Percentiles rank a stretch among this genome's conserved stretches.
Conservation (phyloP, 2,888 invertebrate species). For the Stomorhina lunata region DNA sequence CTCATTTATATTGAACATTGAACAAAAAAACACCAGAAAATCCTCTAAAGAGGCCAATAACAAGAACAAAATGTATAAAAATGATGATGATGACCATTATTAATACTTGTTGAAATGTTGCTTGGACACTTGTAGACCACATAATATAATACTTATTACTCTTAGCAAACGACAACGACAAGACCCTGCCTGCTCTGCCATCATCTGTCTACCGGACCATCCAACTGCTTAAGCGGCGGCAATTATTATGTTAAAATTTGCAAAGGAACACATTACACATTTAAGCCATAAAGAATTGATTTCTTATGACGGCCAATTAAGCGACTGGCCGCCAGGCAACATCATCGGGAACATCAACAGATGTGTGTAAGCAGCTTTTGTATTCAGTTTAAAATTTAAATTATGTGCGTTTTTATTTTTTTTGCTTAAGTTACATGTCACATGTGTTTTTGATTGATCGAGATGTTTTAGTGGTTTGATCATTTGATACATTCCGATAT, state of each 20-base stretch:
- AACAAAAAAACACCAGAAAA: not conserved
- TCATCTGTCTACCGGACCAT: conserved; percentile 51
- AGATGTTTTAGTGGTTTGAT: conserved; percentile 16
- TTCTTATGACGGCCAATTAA: conserved; percentile 64
- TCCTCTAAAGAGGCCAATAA: conserved; percentile 10
- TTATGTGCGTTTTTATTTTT: conserved; percentile 5
- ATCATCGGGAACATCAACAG: conserved; percentile 22
- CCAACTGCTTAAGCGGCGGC: conserved; percentile 54
- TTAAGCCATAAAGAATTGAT: conserved; percentile 66
- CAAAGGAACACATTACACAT: conserved; percentile 72
- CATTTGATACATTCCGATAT: not conserved
- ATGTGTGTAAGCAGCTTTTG: not conserved
- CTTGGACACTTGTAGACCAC: conserved; percentile 56
- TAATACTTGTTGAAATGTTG: conserved; percentile 62
- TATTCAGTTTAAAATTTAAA: conserved; percentile 17
- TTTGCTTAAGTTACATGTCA: conserved; percentile 9
- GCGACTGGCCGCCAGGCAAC: not conserved
- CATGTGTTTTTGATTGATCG: conserved; percentile 42
- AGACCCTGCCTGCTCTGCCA: conserved; percentile 13
- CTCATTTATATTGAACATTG: conserved; percentile 46
- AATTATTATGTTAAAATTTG: conserved; percentile 78
- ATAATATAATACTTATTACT: conserved; percentile 38
- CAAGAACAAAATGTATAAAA: conserved; percentile 47
- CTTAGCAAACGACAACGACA: conserved; percentile 32
- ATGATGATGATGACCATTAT: conserved; percentile 59